phyloP scores from a whole-genome alignment of 2,888 invertebrate species.

The Molorchus minor region DNA sequence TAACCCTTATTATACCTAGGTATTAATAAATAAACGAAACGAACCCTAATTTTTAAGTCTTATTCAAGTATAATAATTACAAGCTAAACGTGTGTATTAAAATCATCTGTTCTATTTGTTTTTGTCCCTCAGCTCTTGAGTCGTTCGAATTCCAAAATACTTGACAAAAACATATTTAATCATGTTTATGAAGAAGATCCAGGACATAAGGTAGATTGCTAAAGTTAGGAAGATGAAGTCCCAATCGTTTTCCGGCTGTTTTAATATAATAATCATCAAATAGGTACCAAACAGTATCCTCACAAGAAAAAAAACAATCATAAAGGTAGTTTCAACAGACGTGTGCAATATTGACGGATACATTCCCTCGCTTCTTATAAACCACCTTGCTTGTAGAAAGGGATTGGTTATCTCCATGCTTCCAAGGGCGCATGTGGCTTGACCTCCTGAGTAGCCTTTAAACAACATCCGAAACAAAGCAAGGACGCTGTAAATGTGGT shows the following conservation, averaged over 20 bases:
- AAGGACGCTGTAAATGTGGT: constrained; percentile 66
- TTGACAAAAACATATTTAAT: constrained; percentile 50
- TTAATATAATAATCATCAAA: constrained; percentile 61
- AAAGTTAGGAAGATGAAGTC: constrained; percentile 53
- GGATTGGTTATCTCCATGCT: constrained; percentile 72
- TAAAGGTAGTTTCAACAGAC: constrained; percentile 65
- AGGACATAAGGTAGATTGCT: constrained; percentile 57
- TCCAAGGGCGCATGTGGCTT: constrained; percentile 67
- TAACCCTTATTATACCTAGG: too few species aligned
- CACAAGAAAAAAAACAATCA: constrained; percentile 64
- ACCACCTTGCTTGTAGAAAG: constrained; percentile 71
- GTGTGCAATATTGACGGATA: constrained; percentile 62
- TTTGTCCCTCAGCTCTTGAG: too few species aligned
- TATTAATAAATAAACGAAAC: too few species aligned
- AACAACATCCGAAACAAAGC: constrained; percentile 66
- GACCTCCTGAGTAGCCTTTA: constrained; percentile 65
- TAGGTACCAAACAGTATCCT: constrained; percentile 67
- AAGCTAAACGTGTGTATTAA: too few species aligned
- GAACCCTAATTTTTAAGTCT: too few species aligned
- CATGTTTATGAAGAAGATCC: constrained; percentile 57
- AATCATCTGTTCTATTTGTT: too few species aligned
- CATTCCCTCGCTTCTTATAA: constrained; percentile 66
- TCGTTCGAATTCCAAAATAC: constrained; percentile 35
- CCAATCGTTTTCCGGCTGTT: constrained; percentile 61
- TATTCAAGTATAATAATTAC: too few species aligned